Evolutionary conservation across 2,113 vertebrate genomes (phyloP).

Genomic region (Poecile atricapillus): DNA sequence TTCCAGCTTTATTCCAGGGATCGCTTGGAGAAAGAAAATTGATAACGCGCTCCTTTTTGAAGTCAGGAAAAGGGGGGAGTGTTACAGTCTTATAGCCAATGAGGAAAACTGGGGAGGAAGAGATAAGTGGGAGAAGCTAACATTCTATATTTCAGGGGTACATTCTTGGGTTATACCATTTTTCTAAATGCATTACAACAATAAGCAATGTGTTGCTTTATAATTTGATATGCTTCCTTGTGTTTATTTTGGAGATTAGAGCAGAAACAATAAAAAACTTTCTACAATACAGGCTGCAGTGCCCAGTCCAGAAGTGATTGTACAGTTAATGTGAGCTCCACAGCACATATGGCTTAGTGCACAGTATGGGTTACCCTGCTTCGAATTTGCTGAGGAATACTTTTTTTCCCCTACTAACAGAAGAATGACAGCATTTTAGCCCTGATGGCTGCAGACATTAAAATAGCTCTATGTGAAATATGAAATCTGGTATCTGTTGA

Average conservation of each 20-base stretch:
- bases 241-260: constrained; percentile 2
- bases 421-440: not conserved
- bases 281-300: not conserved
- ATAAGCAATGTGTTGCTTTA: not conserved
- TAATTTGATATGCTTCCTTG: not conserved
- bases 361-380: not conserved
- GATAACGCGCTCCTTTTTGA: too few species aligned
- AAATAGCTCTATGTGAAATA: not conserved
- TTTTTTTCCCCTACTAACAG: not conserved
- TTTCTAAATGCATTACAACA: too few species aligned
- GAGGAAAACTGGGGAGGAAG: too few species aligned
- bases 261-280: not conserved
- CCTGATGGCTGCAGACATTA: not conserved
- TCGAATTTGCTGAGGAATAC: not conserved
- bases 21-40: too few species aligned
- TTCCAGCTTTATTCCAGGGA: too few species aligned
- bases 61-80: too few species aligned
- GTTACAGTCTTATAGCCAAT: too few species aligned
- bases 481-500: too few species aligned
- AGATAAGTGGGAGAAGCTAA: too few species aligned
- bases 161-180: too few species aligned
- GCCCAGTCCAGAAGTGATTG: not conserved
- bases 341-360: not conserved
- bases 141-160: too few species aligned
- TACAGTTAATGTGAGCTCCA: not conserved